These are phyloP conservation scores for Cassiopea xamachana DNA, from an alignment of 30 jellyfish, hydroid and myxozoan species.

Conservation along the genomic window DNA sequence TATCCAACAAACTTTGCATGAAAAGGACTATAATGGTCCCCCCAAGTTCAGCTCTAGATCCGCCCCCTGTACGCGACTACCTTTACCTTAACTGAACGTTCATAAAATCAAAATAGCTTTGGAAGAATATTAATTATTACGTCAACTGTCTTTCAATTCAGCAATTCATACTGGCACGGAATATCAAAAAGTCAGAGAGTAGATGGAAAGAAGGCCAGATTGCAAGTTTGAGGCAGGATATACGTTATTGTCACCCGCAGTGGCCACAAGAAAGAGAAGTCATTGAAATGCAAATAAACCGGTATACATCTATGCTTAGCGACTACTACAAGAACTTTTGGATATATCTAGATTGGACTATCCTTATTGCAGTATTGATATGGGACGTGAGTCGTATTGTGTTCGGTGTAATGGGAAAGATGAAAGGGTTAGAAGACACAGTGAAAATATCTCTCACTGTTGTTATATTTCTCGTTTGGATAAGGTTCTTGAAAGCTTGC, in stretches of 20 bases:
- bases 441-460: conserved; percentile 13
- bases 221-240: conserved; percentile 36
- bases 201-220: conserved; percentile 40
- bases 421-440: background rate
- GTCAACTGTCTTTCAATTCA: no score
- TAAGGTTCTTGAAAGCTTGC: conserved; percentile 54
- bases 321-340: conserved; percentile 53
- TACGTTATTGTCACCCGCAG: conserved; percentile 64
- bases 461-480: conserved; percentile 27
- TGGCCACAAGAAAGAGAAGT: conserved; percentile 61
- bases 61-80: no score
- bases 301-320: conserved; percentile 47
- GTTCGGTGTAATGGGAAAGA: background rate
- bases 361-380: background rate
- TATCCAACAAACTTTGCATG: no score
- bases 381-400: background rate
- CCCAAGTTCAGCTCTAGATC: no score
- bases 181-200: conserved; percentile 28
- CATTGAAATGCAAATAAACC: conserved; percentile 35
- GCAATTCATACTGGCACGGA: conserved; percentile 29
- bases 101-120: no score
- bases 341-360: conserved; percentile 38
- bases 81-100: no score
- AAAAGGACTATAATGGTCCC: no score
- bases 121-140: no score